phyloP scores from a whole-genome alignment of 1,140 invertebrate species.

The Brachionus manjavacas region DNA sequence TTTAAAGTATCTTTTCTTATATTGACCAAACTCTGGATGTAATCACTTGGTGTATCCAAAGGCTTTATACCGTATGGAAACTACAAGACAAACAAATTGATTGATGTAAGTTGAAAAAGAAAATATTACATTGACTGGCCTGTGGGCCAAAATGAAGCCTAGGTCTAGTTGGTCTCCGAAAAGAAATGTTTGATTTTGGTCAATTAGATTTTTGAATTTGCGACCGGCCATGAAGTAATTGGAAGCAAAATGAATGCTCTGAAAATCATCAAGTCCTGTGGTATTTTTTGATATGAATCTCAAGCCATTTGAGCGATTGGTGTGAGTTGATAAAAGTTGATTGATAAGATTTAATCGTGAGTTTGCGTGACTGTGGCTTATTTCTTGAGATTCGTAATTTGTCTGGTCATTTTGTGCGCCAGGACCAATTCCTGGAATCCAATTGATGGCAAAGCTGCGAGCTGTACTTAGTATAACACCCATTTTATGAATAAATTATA shows the following conservation, averaged over 20 bases:
- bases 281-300: background rate
- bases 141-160: constrained; percentile 12
- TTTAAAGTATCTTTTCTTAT: constrained; percentile 91
- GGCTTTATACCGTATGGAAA: constrained; percentile 95
- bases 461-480: constrained; percentile 6
- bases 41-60: constrained; percentile 89
- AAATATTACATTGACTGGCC: constrained; percentile 2
- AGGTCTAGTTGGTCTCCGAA: constrained; percentile 35
- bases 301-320: background rate
- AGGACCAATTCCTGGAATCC: background rate
- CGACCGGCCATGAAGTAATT: constrained; percentile 23
- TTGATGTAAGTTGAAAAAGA: background rate
- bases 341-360: constrained; percentile 25
- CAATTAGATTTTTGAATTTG: constrained; percentile 37
- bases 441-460: background rate
- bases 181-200: constrained; percentile 37
- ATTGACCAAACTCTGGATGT: constrained; percentile 87
- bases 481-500: constrained; percentile 20
- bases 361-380: constrained; percentile 8
- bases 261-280: background rate
- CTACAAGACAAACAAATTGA: constrained; percentile 56
- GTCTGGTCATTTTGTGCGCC: background rate
- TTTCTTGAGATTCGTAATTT: background rate
- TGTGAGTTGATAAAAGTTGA: background rate
- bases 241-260: constrained; percentile 8